Evolutionary conservation across 2,113 vertebrate species (phyloP).

Genomic region (pig (Sus scrofa)): DNA sequence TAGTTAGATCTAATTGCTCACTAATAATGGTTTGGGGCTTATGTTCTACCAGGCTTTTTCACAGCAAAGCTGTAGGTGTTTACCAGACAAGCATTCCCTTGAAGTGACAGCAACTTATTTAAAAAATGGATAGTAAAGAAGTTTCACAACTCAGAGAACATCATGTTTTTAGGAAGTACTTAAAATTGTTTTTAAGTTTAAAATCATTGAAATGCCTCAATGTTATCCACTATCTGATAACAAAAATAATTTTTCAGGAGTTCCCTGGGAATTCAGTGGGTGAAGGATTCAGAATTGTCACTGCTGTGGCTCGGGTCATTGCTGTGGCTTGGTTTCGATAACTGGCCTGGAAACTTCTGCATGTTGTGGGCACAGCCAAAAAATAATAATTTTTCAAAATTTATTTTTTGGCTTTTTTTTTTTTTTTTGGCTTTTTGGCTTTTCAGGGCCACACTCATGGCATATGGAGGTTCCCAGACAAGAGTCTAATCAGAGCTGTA

Average conservation of each 20-base stretch:
- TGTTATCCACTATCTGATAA: not conserved
- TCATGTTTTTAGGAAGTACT: not conserved
- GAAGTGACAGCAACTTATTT: not conserved
- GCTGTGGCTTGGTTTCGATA: no score
- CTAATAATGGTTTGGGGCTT: accelerated
- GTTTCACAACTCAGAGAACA: not conserved
- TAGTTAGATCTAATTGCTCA: not conserved
- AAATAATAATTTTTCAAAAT: no score
- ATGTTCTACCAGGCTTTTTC: not conserved
- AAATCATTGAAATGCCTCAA: not conserved
- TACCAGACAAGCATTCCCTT: not conserved
- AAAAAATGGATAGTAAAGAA: not conserved
- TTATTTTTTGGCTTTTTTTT: no score
- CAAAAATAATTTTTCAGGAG: conserved; percentile 19
- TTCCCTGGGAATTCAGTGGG: no score
- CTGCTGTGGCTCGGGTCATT: no score
- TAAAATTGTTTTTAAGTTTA: not conserved
- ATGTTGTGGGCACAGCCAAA: no score
- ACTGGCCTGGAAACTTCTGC: no score
- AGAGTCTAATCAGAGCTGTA: no score
- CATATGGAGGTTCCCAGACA: no score
- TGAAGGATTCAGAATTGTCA: no score
- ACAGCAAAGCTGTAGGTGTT: not conserved
- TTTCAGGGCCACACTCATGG: no score
- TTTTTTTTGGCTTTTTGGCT: no score